Conservation (phyloP, 2,888 invertebrate species). For the Mycalesis mineus region DNA sequence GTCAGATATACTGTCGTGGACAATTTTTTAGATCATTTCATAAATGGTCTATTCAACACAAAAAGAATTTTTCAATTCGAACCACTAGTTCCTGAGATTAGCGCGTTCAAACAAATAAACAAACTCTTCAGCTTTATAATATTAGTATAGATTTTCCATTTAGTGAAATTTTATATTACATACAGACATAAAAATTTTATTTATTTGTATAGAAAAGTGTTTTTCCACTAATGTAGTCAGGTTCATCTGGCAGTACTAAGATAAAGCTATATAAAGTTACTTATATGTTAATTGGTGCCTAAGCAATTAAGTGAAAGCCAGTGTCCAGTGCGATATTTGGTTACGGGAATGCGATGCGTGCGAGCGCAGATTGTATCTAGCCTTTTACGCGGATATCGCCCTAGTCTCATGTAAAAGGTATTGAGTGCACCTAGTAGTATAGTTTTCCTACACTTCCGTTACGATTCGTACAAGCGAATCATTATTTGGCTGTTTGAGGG, state of each 20-base stretch:
- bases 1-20: no score
- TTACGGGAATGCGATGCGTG: constrained; percentile 27
- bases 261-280: constrained; percentile 21
- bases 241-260: constrained; percentile 18
- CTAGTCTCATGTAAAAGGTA: constrained; percentile 35
- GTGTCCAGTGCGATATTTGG: constrained; percentile 29
- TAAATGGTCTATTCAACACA: no score
- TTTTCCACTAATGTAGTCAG: not conserved
- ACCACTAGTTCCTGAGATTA: no score
- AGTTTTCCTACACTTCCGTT: constrained; percentile 36
- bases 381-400: constrained; percentile 34
- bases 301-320: constrained; percentile 32
- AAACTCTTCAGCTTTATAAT: no score
- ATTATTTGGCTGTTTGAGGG: not conserved
- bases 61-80: no score
- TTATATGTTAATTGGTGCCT: constrained; percentile 20
- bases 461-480: not conserved
- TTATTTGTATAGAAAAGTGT: no score
- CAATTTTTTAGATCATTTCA: no score
- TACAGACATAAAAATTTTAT: no score
- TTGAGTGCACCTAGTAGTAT: constrained; percentile 35
- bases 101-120: no score
- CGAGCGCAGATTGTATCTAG: constrained; percentile 30
- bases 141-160: no score
- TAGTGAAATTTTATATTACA: no score